Conservation (phyloP, 2,113 vertebrate genomes). For the Todiramphus saurophagus region DNA sequence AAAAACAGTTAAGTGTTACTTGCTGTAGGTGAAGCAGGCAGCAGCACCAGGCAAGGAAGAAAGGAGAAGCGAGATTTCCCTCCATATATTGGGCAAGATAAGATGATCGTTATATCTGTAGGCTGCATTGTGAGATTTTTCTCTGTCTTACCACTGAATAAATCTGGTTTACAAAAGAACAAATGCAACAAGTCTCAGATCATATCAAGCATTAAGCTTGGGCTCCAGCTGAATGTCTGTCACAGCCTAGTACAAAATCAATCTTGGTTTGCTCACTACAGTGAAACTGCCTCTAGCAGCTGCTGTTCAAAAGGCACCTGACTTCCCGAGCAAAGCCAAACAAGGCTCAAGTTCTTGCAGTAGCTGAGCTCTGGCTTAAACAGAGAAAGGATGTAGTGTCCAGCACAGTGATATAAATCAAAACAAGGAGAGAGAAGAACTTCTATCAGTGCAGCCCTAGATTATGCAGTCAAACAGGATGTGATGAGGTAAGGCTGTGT, state of each 20-base stretch:
- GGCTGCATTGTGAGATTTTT: not conserved
- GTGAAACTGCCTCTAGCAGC: not conserved
- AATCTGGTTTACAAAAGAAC: not conserved
- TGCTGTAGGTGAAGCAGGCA: not conserved
- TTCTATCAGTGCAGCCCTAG: not conserved
- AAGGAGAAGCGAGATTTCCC: not conserved
- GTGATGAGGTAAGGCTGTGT: slow-evolving; percentile 26
- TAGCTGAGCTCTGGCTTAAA: not conserved
- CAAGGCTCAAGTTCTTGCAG: not conserved
- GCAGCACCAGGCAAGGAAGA: not conserved
- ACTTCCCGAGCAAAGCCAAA: slow-evolving; percentile 35
- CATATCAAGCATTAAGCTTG: not conserved
- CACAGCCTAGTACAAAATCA: not conserved
- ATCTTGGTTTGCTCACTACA: not conserved
- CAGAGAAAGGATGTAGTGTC: slow-evolving; percentile 18
- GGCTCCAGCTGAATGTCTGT: not conserved
- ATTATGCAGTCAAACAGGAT: slow-evolving; percentile 16
- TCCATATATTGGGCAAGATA: not conserved
- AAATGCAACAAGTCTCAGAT: not conserved
- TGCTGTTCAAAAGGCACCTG: slow-evolving; percentile 18
- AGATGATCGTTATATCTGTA: not conserved
- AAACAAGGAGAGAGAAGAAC: not conserved
- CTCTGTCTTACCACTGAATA: not conserved
- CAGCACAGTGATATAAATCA: slow-evolving; percentile 18
- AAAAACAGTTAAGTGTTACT: not conserved